Percentiles rank a stretch among this genome's conserved stretches.
phyloP scores from a whole-genome alignment of 2,888 invertebrate genomes.

The Drosophila yooni region DNA sequence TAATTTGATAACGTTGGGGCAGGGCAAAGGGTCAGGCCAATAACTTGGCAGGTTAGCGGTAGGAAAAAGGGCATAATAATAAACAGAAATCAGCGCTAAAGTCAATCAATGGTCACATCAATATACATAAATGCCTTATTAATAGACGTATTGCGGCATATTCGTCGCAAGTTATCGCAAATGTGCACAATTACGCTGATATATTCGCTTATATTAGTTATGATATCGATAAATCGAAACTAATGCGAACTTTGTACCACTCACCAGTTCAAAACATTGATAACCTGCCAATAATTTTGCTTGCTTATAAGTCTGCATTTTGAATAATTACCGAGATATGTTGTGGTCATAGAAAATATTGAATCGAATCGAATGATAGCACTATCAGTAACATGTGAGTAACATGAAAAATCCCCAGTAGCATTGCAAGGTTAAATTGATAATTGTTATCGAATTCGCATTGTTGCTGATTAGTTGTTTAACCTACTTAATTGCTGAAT shows the following conservation, averaged over 20 bases:
- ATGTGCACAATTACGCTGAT: constrained; percentile 5
- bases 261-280: constrained; percentile 34
- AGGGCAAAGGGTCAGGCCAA: constrained; percentile 27
- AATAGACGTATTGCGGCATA: constrained; percentile 35
- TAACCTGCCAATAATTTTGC: constrained; percentile 5
- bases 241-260: constrained; percentile 31
- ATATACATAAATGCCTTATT: constrained; percentile 73
- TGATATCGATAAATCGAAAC: constrained; percentile 6
- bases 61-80: constrained; percentile 62
- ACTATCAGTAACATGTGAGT: constrained; percentile 31
- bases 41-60: constrained; percentile 35
- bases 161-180: not conserved
- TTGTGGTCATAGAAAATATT: not conserved
- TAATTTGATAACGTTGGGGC: constrained; percentile 57
- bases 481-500: not conserved
- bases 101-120: constrained; percentile 78
- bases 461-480: constrained; percentile 1
- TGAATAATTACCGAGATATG: not conserved
- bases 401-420: not conserved
- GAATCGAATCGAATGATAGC: constrained; percentile 14
- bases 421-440: constrained; percentile 12
- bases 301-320: not conserved
- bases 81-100: constrained; percentile 71
- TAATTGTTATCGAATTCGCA: constrained; percentile 17
- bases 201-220: constrained; percentile 3